phyloP scores from a whole-genome alignment of 2,113 vertebrate genomes.

The Microcebus ravelobensis region DNA sequence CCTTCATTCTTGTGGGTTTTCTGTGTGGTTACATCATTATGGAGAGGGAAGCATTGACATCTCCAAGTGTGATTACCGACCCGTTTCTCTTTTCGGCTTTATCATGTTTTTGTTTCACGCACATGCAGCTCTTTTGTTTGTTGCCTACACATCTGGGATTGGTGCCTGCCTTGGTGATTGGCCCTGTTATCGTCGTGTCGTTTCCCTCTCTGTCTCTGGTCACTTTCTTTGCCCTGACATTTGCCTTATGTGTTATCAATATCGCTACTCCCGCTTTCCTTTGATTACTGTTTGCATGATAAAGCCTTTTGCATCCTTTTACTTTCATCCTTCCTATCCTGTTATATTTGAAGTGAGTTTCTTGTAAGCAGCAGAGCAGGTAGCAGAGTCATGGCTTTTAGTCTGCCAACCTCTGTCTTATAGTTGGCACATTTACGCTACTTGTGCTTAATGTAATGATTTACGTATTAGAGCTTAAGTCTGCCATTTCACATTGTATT shows the following conservation, averaged over 20 bases:
- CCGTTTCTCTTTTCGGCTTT: neutral
- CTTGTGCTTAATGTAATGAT: neutral
- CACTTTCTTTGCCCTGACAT: neutral
- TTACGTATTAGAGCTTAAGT: neutral
- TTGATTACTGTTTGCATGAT: neutral
- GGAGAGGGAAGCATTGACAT: neutral
- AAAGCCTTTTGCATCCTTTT: neutral
- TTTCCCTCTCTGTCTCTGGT: neutral
- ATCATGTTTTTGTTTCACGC: neutral
- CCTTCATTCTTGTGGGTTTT: neutral
- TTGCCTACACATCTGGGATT: neutral
- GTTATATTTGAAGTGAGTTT: neutral
- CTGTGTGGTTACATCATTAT: rapidly evolving
- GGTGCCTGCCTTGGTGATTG: neutral
- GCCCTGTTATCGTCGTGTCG: no score
- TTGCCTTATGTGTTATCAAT: neutral
- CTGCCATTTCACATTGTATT: neutral
- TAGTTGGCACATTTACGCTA: neutral
- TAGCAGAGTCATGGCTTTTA: neutral
- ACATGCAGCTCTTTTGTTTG: neutral
- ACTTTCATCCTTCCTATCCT: neutral
- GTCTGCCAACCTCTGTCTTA: neutral
- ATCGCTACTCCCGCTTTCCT: no score
- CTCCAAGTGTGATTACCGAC: neutral
- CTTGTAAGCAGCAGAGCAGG: neutral